These are phyloP conservation scores for Nymphalis c-album DNA, from an alignment of 2,888 invertebrate genomes.

Conservation along the genomic window DNA sequence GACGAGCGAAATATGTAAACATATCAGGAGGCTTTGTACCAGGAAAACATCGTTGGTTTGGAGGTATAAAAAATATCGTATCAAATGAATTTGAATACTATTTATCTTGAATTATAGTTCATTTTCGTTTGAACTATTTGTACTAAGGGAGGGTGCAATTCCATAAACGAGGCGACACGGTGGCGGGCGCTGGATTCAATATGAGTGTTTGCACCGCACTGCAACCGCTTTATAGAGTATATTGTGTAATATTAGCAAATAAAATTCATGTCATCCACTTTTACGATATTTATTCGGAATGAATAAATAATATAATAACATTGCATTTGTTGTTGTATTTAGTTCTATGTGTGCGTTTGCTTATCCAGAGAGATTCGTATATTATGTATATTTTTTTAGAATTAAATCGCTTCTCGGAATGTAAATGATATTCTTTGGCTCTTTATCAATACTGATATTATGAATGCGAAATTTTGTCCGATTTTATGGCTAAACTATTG, in stretches of 20 bases:
- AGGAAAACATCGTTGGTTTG: constrained; percentile 28
- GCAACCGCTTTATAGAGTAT: constrained; percentile 36
- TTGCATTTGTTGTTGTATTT: not conserved
- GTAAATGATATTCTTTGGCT: no score
- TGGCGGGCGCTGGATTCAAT: constrained; percentile 40
- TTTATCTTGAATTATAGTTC: not conserved
- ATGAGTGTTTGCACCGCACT: constrained; percentile 39
- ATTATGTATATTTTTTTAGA: not conserved
- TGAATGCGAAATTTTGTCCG: no score
- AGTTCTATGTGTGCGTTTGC: not conserved
- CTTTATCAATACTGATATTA: no score
- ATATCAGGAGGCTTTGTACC: constrained; percentile 30
- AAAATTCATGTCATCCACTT: constrained; percentile 18
- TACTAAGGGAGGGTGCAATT: constrained; percentile 38
- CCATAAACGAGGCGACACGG: constrained; percentile 44
- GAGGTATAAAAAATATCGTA: constrained; percentile 17
- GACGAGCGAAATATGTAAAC: constrained; percentile 32
- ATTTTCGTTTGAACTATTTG: constrained; percentile 5
- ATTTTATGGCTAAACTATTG: no score
- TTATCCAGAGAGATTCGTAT: not conserved
- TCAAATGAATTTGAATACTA: constrained; percentile 8
- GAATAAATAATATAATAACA: constrained; percentile 7
- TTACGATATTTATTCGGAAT: constrained; percentile 5
- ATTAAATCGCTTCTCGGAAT: no score
- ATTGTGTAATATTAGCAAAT: constrained; percentile 31